Conservation (phyloP, 2,888 invertebrate genomes). For the Gerris lacustris region DNA sequence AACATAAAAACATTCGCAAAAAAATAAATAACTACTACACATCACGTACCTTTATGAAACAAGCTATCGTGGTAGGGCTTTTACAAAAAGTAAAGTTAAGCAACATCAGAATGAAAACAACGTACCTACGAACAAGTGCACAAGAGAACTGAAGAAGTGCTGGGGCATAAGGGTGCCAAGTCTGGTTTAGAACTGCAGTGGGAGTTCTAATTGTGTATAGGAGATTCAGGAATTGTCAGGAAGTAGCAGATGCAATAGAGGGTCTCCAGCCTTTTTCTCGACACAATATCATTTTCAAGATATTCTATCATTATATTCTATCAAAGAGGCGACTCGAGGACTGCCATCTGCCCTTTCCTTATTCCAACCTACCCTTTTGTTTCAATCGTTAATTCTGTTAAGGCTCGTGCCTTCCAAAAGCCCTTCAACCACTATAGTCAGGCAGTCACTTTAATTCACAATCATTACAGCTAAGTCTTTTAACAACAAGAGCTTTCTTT, state of each 20-base stretch:
- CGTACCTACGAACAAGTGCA: no score
- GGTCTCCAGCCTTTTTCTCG: background rate
- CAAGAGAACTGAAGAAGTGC: no score
- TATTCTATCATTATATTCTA: background rate
- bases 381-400: background rate
- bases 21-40: no score
- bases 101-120: no score
- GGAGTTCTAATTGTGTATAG: background rate
- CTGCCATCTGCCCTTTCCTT: background rate
- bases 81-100: no score
- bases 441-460: background rate
- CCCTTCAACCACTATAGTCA: background rate
- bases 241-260: background rate
- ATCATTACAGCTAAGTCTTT: background rate
- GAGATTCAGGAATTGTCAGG: background rate
- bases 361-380: background rate
- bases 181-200: background rate
- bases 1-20: no score
- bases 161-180: no score
- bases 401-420: background rate
- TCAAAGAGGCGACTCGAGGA: background rate
- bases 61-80: no score
- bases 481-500: no score
- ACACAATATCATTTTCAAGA: constrained; percentile 1
- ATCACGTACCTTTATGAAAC: no score